These are phyloP conservation scores for Myotis pilosus DNA, from an alignment of 2,797 vertebrate species.

Conservation along the genomic window DNA sequence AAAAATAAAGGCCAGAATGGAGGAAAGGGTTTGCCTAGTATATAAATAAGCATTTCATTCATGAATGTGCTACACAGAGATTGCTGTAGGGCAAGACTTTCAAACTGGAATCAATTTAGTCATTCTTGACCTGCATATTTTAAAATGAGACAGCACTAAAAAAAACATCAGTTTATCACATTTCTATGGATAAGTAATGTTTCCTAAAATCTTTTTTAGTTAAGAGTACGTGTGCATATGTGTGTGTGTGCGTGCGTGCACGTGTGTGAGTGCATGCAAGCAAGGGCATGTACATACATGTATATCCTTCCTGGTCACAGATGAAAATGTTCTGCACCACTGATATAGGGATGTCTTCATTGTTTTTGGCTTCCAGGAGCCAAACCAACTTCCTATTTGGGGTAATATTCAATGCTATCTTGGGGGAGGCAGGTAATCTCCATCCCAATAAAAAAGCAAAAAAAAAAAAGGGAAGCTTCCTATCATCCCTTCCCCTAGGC, in stretches of 20 bases:
- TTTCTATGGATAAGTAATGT: neutral
- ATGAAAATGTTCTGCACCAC: neutral
- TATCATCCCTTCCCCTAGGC: too few relatives aligned
- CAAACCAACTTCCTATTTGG: neutral
- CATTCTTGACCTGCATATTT: neutral
- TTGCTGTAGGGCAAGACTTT: neutral
- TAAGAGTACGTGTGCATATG: neutral
- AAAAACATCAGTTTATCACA: neutral
- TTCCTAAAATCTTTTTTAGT: neutral
- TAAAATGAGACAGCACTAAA: neutral
- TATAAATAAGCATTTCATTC: neutral
- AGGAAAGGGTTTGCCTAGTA: neutral
- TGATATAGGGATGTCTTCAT: neutral
- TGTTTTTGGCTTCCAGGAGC: neutral
- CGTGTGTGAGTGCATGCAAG: rapidly evolving
- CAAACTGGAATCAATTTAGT: neutral
- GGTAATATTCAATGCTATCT: neutral
- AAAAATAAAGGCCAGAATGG: neutral
- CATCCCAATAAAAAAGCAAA: neutral
- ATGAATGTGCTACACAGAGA: neutral
- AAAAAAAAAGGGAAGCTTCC: neutral
- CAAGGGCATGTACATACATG: neutral
- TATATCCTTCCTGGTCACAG: neutral
- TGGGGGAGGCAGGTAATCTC: neutral
- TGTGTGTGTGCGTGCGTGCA: neutral